Percentiles rank a stretch among this genome's conserved stretches.
Conservation (phyloP, 2,888 invertebrate species). For the Lasioglossum pauxillum region DNA sequence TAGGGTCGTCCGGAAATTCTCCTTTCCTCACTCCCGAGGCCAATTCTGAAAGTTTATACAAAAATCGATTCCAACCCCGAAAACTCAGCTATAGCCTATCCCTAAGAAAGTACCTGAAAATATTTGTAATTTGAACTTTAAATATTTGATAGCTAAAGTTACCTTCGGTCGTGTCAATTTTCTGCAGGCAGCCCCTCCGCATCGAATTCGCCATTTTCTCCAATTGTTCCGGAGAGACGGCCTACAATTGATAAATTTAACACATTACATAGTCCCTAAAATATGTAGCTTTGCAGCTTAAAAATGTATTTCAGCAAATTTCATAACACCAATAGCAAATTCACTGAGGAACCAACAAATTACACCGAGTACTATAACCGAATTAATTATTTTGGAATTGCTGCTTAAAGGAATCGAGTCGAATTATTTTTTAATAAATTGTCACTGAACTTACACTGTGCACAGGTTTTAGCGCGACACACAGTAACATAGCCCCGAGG, state of each 20-base stretch:
- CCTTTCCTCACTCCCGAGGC: slow-evolving; percentile 67
- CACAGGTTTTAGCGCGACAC: slow-evolving; percentile 18
- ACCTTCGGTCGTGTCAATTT: slow-evolving; percentile 87
- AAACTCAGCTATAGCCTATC: no score
- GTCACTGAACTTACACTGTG: slow-evolving; percentile 50
- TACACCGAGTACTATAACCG: not conserved
- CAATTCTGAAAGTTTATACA: slow-evolving; percentile 26
- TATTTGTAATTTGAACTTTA: not conserved
- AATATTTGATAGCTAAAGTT: slow-evolving; percentile 57
- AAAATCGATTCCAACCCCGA: not conserved
- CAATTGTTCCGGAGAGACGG: slow-evolving; percentile 86
- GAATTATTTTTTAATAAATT: not conserved
- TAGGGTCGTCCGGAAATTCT: slow-evolving; percentile 70
- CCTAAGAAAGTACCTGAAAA: not conserved
- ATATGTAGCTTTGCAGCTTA: not conserved
- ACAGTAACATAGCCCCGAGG: slow-evolving; percentile 9
- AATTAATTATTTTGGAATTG: not conserved
- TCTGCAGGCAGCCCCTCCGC: slow-evolving; percentile 88
- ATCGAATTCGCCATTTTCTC: slow-evolving; percentile 87
- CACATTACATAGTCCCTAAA: not conserved
- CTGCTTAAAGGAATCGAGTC: not conserved
- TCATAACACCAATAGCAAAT: not conserved
- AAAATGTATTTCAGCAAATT: not conserved
- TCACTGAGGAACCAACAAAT: no score
- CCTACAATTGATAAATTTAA: slow-evolving; percentile 56